Base-by-base conservation (phyloP, 2,888 invertebrate species). In the Drosophila mettleri region DNA sequence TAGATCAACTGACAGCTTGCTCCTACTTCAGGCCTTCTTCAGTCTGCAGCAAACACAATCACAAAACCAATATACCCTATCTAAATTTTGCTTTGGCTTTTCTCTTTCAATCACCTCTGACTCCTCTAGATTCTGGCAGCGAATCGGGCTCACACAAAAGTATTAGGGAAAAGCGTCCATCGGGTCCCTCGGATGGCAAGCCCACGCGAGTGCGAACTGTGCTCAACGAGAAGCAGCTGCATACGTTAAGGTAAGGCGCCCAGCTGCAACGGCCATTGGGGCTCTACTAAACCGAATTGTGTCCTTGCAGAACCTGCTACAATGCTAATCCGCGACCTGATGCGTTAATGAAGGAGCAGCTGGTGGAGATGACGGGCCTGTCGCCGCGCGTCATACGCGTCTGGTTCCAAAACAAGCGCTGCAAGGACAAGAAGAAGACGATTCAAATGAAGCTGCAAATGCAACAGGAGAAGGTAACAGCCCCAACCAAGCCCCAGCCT, bases 331-430 rank as follows among this genome's bases (percentile, higher is more conserved):
- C 99, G 63, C 94, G 99, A 54, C 99, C 99, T 38, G 99, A 99
- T 93, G 99, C 99, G 39, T 94, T 99, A 70, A 98, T 99, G 98
- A 99, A 99, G 93, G 99, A 99, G 92, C 99, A 99, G 92, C 94
- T 99, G 72, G 99, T 99, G 41, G 99, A 99, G 93, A 98, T 99
- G 99, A 99, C 99, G 16, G 96, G 98, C 0, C 95, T 99, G 54
- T 98, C 98, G 89, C 99, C 99, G 20, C 94, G 99, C 16, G 99
- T 99, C 85, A 99, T 99, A 92, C 94, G 99, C 90, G 99, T 99
- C 65, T 99, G 99, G 99, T 99, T 99, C 94, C 99, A 99, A 93
- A 99, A 99, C 93, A 99, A 98, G 92, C 94, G 98, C 75, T 98
- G 98, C 94, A 98, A 98, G 93, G 98, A 98, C 93, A 98, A 98